Evolutionary conservation across 1,140 invertebrate species (phyloP), one percentile per base, ranked within the genome.

Genomic region (Drosophila baimaii): DNA sequence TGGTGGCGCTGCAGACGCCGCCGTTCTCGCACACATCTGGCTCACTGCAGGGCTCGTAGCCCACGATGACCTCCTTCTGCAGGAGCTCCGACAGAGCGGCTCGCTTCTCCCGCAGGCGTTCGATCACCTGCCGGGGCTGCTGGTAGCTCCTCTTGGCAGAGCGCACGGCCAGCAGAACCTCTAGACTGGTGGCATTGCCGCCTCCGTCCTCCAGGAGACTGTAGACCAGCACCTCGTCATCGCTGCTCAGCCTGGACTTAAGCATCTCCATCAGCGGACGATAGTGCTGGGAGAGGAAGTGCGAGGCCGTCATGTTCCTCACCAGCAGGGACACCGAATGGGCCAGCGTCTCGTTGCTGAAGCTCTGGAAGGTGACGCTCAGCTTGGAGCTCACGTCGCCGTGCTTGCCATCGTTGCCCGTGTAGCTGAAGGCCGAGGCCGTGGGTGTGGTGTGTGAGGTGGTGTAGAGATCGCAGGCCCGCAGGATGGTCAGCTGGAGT

Each of bases 341-440:
- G 49, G 96, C 95, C 10, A 99, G 93, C 0, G 97, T 98, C 10
- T 91, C 89, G 89, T 98, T 98, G 69, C 95, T 94, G 85, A 98
- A 97, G 15, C 93, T 93, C 35, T 96, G 93, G 81, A 98, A 97
- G 90, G 97, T 95, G 0, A 98, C 94, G 4, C 95, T 95, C 2
- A 98, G 95, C 23, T 95, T 96, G 7, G 97, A 98, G 19, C 95
- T 93, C 0, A 98, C 98, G 92, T 97, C 95, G 10, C 94, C 93
- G 88, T 98, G 97, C 66, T 95, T 95, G 3, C 98, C 98, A 92
- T 99, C 98, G 91, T 97, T 98, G 3, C 97, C 97, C 7, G 95
- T 95, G 0, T 98, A 94, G 52, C 94, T 96, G 69, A 98, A 93
- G 0, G 95, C 95, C 82, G 96, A 95, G 71, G 94, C 93, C n/a